Conservation (phyloP, 2,797 vertebrate species). For the Synaphobranchus kaupii region DNA sequence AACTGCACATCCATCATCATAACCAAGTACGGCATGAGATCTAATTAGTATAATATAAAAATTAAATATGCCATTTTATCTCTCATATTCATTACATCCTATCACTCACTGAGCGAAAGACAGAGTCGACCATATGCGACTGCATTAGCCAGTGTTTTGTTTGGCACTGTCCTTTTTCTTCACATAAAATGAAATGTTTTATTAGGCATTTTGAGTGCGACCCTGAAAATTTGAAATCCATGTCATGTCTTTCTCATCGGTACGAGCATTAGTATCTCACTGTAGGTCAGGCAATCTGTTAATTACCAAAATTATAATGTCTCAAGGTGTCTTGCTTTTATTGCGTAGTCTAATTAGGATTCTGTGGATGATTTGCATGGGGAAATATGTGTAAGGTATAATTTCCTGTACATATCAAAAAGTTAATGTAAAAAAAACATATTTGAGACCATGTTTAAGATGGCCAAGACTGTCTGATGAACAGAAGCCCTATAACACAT, state of each 20-base stretch:
- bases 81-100: slow-evolving; percentile 41
- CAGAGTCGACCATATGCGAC: slow-evolving; percentile 16
- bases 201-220: slow-evolving; percentile 51
- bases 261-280: slow-evolving; percentile 54
- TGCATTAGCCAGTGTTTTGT: slow-evolving; percentile 22
- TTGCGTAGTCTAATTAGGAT: slow-evolving; percentile 33
- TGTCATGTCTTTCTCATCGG: slow-evolving; percentile 37
- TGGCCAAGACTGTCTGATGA: not conserved
- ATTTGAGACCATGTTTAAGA: not conserved
- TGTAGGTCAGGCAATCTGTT: slow-evolving; percentile 40
- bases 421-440: not conserved
- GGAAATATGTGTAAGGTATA: not conserved
- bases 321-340: slow-evolving; percentile 1
- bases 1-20: slow-evolving; percentile 54
- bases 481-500: slow-evolving; percentile 34
- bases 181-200: slow-evolving; percentile 34
- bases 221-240: slow-evolving; percentile 41
- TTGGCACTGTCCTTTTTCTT: not conserved
- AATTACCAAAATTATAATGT: slow-evolving; percentile 5
- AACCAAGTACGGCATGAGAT: slow-evolving; percentile 40
- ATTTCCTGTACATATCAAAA: not conserved
- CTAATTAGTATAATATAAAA: slow-evolving; percentile 51
- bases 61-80: slow-evolving; percentile 49
- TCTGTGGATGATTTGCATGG: slow-evolving; percentile 6
- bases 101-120: slow-evolving; percentile 21